These are phyloP conservation scores for Protodeltote pygarga DNA, from an alignment of 2,888 invertebrate species.

Conservation along the genomic window DNA sequence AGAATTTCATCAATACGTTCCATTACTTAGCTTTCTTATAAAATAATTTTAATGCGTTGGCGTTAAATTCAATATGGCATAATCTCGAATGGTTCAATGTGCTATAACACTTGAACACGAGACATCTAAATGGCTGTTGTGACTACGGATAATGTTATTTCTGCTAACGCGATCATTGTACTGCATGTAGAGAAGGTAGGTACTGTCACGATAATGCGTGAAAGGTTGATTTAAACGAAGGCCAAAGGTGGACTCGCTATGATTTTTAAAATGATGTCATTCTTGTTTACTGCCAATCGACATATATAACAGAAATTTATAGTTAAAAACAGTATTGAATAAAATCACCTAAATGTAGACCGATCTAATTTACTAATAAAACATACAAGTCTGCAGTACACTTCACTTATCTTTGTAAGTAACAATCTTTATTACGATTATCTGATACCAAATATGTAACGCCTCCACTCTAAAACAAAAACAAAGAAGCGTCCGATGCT, in stretches of 20 bases:
- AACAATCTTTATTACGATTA: no score
- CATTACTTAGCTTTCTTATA: background rate
- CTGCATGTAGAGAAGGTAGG: background rate
- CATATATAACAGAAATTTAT: no score
- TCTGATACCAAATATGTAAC: background rate
- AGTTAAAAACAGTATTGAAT: no score
- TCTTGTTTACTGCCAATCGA: background rate
- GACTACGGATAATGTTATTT: slow-evolving; percentile 9
- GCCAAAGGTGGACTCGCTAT: no score
- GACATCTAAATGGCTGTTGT: slow-evolving; percentile 13
- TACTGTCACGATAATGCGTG: slow-evolving; percentile 14
- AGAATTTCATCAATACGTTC: slow-evolving; percentile 24
- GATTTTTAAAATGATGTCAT: background rate
- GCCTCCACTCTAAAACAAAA: background rate
- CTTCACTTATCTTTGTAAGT: no score
- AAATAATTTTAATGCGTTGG: slow-evolving; percentile 12
- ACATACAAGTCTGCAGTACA: background rate
- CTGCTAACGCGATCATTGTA: slow-evolving; percentile 22
- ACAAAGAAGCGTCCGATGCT: background rate
- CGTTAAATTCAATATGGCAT: background rate
- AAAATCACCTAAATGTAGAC: no score
- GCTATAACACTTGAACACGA: slow-evolving; percentile 20
- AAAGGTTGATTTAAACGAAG: slow-evolving; percentile 10
- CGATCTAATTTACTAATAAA: no score
- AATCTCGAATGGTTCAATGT: background rate